phyloP scores from a whole-genome alignment of 2,113 vertebrate species.

The Osmerus mordax region DNA sequence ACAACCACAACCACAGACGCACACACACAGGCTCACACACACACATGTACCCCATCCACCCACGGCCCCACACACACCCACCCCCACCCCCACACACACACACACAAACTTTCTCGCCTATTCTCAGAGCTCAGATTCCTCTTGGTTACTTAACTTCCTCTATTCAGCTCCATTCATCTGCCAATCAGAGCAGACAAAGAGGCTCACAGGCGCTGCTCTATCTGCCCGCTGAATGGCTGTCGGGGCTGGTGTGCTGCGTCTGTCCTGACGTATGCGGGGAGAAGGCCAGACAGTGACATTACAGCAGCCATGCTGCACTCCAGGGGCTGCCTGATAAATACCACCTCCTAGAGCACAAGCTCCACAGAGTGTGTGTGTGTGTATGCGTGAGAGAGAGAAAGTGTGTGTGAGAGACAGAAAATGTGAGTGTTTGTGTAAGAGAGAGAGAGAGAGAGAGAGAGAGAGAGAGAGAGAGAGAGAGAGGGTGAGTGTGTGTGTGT shows the following conservation, averaged over 20 bases:
- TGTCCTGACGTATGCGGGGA: slow-evolving; percentile 52
- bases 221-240: slow-evolving; percentile 32
- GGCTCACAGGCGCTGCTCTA: neutral
- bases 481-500: neutral
- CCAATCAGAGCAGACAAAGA: no score
- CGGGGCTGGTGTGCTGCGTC: slow-evolving; percentile 45
- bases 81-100: no score
- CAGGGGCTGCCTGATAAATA: slow-evolving; percentile 62
- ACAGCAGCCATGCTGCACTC: slow-evolving; percentile 48
- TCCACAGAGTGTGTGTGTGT: slow-evolving; percentile 34
- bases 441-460: neutral
- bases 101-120: no score
- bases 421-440: slow-evolving; percentile 6
- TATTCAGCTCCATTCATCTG: no score
- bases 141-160: neutral
- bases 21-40: no score
- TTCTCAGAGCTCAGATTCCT: neutral
- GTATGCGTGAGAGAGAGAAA: neutral
- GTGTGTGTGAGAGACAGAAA: slow-evolving; percentile 29
- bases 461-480: neutral
- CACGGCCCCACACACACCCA: no score
- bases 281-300: slow-evolving; percentile 67
- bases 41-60: no score
- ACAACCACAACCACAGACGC: no score
- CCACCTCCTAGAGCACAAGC: slow-evolving; percentile 57